A percentile compares a stretch with the other conserved stretches of the same genome.
Evolutionary conservation across 2,797 vertebrate species (phyloP).

Genomic region (Acanthiza pusilla): DNA sequence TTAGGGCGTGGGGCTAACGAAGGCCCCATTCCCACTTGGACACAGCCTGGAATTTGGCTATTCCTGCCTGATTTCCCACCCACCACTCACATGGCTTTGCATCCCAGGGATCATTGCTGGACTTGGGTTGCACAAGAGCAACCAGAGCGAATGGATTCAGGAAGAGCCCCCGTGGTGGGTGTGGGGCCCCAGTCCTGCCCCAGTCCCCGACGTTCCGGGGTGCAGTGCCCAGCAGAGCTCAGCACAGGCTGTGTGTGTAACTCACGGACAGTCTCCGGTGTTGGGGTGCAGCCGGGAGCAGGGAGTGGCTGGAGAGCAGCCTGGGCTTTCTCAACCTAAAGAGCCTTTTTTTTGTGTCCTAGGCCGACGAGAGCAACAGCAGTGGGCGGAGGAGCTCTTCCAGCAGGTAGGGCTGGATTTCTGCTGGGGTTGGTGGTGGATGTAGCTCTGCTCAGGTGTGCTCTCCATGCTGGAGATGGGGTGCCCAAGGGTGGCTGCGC

Average conservation of each 20-base stretch:
- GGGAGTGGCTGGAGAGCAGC: not conserved
- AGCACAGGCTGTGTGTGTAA: rapidly evolving
- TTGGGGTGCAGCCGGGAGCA: not conserved
- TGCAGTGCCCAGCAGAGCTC: not conserved
- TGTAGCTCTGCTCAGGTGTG: rapidly evolving
- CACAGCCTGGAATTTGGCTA: not conserved
- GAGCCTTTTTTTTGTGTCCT: not conserved
- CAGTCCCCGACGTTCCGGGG: too few species aligned
- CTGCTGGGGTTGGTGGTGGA: not conserved
- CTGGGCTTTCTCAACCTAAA: not conserved
- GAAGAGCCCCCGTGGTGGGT: rapidly evolving
- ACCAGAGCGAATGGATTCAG: rapidly evolving
- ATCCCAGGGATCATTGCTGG: rapidly evolving
- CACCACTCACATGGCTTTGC: rapidly evolving
- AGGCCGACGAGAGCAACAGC: slow-evolving; percentile 74
- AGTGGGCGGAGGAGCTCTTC: slow-evolving; percentile 69
- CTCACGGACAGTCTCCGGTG: not conserved
- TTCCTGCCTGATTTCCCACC: not conserved
- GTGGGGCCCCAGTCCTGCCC: not conserved
- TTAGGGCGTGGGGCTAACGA: not conserved
- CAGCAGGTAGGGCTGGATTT: slow-evolving; percentile 66
- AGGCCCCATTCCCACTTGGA: not conserved
- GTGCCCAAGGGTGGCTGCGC: rapidly evolving
- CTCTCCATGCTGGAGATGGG: rapidly evolving
- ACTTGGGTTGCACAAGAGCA: rapidly evolving